A percentile compares a stretch with the other conserved stretches of the same genome.
Conservation (phyloP, 1,140 invertebrate genomes). For the Cheumatopsyche charites region DNA sequence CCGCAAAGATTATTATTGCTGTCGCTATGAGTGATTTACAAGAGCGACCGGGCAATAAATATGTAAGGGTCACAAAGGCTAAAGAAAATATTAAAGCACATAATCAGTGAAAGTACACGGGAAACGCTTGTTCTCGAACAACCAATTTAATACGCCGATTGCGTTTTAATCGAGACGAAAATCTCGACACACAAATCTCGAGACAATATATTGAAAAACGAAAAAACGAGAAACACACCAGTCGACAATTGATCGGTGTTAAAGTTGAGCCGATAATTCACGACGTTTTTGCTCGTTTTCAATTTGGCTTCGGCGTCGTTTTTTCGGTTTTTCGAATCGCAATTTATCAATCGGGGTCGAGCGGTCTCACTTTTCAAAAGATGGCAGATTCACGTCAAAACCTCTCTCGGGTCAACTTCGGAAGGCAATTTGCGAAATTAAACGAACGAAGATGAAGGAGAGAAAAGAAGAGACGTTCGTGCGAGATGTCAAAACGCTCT, state of each 20-base stretch:
- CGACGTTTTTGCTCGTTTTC: too few relatives aligned
- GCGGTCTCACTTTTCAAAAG: conserved; percentile 19
- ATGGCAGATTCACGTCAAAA: conserved; percentile 23
- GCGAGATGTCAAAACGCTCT: conserved; percentile 11
- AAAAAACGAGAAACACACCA: too few relatives aligned
- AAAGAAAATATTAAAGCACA: conserved; percentile 24
- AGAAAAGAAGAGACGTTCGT: background rate
- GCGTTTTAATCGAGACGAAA: conserved; percentile 20
- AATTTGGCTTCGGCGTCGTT: too few relatives aligned
- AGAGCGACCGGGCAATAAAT: conserved; percentile 23
- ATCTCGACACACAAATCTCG: background rate
- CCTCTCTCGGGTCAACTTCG: background rate
- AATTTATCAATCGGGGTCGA: background rate
- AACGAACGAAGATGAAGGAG: background rate
- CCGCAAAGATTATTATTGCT: conserved; percentile 24
- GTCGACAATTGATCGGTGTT: conserved; percentile 21
- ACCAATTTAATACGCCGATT: conserved; percentile 17
- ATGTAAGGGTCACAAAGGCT: conserved; percentile 20
- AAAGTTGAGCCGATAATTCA: conserved; percentile 10
- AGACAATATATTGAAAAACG: too few relatives aligned
- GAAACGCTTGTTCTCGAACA: conserved; percentile 5
- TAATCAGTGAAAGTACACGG: conserved; percentile 21
- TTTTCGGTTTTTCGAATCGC: too few relatives aligned
- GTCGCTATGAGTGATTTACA: conserved; percentile 25
- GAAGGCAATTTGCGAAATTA: conserved; percentile 10